Percentiles rank a stretch among this genome's conserved stretches.
phyloP scores from a whole-genome alignment of 2,888 invertebrate genomes.

The Elysia crispata region DNA sequence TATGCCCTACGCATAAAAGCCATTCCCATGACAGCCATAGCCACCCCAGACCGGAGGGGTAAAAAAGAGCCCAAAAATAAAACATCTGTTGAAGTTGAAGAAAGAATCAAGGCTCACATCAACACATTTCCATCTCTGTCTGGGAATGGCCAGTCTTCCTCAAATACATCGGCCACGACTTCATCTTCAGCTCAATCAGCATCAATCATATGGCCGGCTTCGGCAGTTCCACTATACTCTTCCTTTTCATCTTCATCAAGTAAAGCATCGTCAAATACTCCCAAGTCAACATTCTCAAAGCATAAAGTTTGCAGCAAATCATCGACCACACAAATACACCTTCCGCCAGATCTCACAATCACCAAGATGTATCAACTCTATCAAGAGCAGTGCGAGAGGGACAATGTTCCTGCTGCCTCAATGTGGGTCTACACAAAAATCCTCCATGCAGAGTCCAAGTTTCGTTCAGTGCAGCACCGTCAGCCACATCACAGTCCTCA shows the following conservation, averaged over 20 bases:
- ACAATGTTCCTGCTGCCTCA: constrained; percentile 30
- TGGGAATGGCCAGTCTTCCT: too few species aligned
- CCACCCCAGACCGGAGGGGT: constrained; percentile 40
- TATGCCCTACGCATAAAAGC: constrained; percentile 45
- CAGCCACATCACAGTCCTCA: background rate
- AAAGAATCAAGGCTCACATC: constrained; percentile 35
- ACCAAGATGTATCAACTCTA: constrained; percentile 42
- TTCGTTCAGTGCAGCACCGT: background rate
- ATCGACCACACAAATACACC: background rate
- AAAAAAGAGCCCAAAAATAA: constrained; percentile 41
- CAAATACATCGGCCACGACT: too few species aligned
- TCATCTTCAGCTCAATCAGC: too few species aligned
- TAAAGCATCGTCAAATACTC: background rate
- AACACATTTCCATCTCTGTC: constrained; percentile 14
- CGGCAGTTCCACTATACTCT: too few species aligned
- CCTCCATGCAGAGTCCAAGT: constrained; percentile 38
- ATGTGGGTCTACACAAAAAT: constrained; percentile 46
- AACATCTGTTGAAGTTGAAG: constrained; percentile 40
- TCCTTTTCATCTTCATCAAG: too few species aligned
- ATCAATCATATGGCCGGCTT: too few species aligned
- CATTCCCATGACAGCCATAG: constrained; percentile 40
- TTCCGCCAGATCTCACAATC: constrained; percentile 30
- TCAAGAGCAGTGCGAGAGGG: constrained; percentile 38
- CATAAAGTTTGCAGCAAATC: background rate
- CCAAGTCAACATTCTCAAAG: too few species aligned